Evolutionary conservation across 2,113 vertebrate genomes (phyloP), one percentile per base, ranked within the genome.

Genomic region (Melanocharis versteri): DNA sequence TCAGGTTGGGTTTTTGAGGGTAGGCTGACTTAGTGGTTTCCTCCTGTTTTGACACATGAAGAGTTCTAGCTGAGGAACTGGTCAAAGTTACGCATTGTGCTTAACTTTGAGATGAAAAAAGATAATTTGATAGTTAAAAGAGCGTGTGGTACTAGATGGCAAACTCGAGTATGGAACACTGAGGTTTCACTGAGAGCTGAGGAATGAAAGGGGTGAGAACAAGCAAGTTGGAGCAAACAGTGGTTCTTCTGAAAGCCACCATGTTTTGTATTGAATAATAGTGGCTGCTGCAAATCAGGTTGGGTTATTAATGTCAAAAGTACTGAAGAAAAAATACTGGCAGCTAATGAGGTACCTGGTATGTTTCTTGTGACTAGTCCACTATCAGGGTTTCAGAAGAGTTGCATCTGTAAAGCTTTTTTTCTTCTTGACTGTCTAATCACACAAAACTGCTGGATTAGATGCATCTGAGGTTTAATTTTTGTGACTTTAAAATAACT

Each of bases 1-100:
- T 87, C 20, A 81, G 23, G 19, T 44, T 44, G n/a, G 60, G 15
- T 40, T 70, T 93, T 87, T 70, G 48, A 62, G 87, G 33, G 50
- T 69, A 79, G 75, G 58, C 66, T 3, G 7, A 85, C 44, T 39
- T 53, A 71, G 70, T 83, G 47, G 62, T 91, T 96, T 95, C 84
- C 66, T 94, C 37, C 35, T 85, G 45, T 83, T 76, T 57, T 69
- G 53, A 65, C 35, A 80, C 31, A 27, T 73, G 54, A 83, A 30
- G 58, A 73, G 45, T 47, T 94, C 8, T 85, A 28, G 48, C n/a
- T 72, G 54, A 84, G 93, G 81, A 97, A 91, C 84, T 93, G 84
- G 84, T 93, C 13, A 23, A 14, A 83, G 26, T 33, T 96, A 24
- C 45, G 17, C 13, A 2, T 61, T 69, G 31, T 57, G 60, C 53